phyloP scores from a whole-genome alignment of 2,888 invertebrate genomes.

The Stenodera caucasica region DNA sequence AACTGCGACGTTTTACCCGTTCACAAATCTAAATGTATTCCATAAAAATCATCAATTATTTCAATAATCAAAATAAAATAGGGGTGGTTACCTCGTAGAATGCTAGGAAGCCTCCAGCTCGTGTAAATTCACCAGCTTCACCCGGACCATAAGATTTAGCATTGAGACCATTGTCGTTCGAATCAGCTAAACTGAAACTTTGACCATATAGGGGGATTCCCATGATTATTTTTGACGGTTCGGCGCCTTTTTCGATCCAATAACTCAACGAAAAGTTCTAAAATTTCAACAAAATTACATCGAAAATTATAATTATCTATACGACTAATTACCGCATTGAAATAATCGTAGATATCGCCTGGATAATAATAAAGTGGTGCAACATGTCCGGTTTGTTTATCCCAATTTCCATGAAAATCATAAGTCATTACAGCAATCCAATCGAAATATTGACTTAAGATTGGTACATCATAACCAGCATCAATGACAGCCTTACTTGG shows the following conservation, averaged over 20 bases:
- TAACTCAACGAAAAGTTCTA: conserved; percentile 72
- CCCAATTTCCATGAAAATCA: conserved; percentile 78
- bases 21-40: conserved; percentile 63
- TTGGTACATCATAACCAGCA: conserved; percentile 71
- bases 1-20: conserved; percentile 61
- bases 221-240: conserved; percentile 67
- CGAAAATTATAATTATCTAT: not conserved
- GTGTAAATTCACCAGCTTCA: conserved; percentile 68
- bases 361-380: conserved; percentile 71
- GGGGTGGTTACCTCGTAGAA: conserved; percentile 67
- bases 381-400: conserved; percentile 73
- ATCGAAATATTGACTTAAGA: conserved; percentile 68
- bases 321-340: conserved; percentile 66
- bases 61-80: conserved; percentile 6
- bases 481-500: conserved; percentile 73
- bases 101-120: conserved; percentile 73
- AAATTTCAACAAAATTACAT: conserved; percentile 30
- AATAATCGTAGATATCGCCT: conserved; percentile 64
- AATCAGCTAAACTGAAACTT: conserved; percentile 67
- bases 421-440: conserved; percentile 84
- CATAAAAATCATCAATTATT: too few species aligned
- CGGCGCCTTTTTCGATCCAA: conserved; percentile 70
- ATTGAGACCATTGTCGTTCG: conserved; percentile 59
- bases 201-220: conserved; percentile 80
- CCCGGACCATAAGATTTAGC: conserved; percentile 68